Conservation (phyloP, 2,113 vertebrate genomes). For the Galemys pyrenaicus region DNA sequence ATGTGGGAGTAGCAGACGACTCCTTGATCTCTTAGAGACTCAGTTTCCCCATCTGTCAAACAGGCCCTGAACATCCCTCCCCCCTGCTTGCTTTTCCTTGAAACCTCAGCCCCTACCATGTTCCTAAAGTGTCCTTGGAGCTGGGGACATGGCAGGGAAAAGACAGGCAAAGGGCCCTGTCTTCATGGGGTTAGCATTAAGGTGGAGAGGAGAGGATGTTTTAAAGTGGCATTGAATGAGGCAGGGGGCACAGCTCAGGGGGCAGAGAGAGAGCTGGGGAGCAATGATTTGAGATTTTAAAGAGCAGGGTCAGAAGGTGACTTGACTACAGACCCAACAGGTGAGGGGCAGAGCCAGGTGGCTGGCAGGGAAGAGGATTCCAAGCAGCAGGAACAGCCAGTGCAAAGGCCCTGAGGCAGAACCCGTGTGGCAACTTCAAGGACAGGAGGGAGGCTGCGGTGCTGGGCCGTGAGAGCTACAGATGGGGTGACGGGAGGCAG, state of each 20-base stretch:
- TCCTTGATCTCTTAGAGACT: background rate
- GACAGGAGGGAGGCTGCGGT: background rate
- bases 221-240: background rate
- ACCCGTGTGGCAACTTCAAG: background rate
- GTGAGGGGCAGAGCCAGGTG: background rate
- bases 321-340: background rate
- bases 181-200: background rate
- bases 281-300: background rate
- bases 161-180: background rate
- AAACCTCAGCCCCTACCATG: rapidly evolving
- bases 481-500: background rate
- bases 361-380: background rate
- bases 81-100: background rate
- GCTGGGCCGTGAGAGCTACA: background rate
- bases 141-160: background rate
- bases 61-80: rapidly evolving
- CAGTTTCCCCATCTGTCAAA: background rate
- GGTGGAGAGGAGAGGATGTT: background rate
- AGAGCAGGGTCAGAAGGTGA: background rate
- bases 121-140: too few relatives aligned
- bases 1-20: background rate
- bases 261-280: background rate
- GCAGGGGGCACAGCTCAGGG: rapidly evolving
- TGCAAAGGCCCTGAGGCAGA: too few relatives aligned
- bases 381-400: background rate